Evolutionary conservation across 1,140 invertebrate genomes (phyloP).

Genomic region (Thaumatotibia leucotreta): DNA sequence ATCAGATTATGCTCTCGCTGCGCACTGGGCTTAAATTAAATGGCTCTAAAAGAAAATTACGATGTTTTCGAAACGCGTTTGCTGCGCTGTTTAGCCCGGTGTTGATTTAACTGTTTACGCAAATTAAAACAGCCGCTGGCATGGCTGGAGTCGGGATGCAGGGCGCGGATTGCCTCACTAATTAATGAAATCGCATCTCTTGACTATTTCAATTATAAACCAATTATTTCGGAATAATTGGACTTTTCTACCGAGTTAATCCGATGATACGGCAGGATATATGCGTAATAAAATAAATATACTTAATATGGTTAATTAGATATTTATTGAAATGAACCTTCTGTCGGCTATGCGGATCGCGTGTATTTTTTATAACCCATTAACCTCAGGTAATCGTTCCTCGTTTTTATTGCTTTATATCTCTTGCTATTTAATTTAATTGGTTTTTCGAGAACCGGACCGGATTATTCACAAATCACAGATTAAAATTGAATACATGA

Average conservation of each 20-base stretch:
- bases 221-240: conserved; percentile 1
- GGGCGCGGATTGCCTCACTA: background rate
- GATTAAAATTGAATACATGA: conserved; percentile 10
- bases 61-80: conserved; percentile 42
- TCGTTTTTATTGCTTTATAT: conserved; percentile 42
- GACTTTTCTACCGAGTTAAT: background rate
- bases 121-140: background rate
- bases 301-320: conserved; percentile 3
- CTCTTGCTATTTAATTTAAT: conserved; percentile 35
- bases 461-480: conserved; percentile 26
- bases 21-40: conserved; percentile 46
- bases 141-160: background rate
- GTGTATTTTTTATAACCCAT: conserved; percentile 32
- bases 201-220: conserved; percentile 6
- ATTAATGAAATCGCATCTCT: background rate
- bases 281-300: background rate
- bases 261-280: background rate
- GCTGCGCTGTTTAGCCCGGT: conserved; percentile 31
- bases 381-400: conserved; percentile 34
- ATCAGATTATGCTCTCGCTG: conserved; percentile 50
- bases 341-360: background rate
- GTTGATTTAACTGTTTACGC: conserved; percentile 13
- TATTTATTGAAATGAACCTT: conserved; percentile 9
- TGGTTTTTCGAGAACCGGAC: conserved; percentile 31
- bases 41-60: conserved; percentile 45